Base-by-base conservation (phyloP, 2,113 vertebrate genomes). In the Seriola dumerili region DNA sequence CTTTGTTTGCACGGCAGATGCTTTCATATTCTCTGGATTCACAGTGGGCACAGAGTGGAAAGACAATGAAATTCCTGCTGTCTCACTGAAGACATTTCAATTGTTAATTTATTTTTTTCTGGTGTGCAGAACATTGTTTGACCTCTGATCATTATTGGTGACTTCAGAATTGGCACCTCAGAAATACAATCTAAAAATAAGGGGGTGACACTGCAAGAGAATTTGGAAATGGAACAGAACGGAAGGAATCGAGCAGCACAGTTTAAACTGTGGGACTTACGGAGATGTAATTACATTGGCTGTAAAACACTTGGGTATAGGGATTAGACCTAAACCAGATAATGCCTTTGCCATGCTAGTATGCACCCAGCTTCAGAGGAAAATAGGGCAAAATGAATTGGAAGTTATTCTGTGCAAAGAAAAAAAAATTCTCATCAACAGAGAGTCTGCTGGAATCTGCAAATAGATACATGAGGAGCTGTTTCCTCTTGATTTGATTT, bases 271-370 rank as follows among this genome's bases (percentile, higher is more conserved):
- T 44, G 72, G 38, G 90, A 89, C 72, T 86, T 88, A 80, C 25
- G 71, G 55, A 89, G 88, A 93, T 92, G 88, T 93, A 93, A 94
- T 94, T 92, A 94, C 85, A 91, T 73, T 89, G 87, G 77, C 88
- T 90, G 90, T 87, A 84, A 89, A 92, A 91, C 92, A 92, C 91
- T 83, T 85, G 93, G 86, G 90, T 78, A 71, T 88, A 91, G 59
- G 90, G 93, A 92, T 93, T 92, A 94, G 85, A 92, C 85, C 71
- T 84, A 85, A 91, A 92, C 72, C 79, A 90, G 89, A 94, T 91
- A 92, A 93, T 91, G 81, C 76, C 72, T 88, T 80, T 42, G 81
- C 76, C 78, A 76, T 88, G 90, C 84, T 57, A 74, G 72, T 81
- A 32, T 82, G 76, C 66, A 54, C 65, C 55, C 61, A 62, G 50